Evolutionary conservation across 2,797 vertebrate species (phyloP), one percentile per base, ranked within the genome.

Genomic region (Prionace glauca): DNA sequence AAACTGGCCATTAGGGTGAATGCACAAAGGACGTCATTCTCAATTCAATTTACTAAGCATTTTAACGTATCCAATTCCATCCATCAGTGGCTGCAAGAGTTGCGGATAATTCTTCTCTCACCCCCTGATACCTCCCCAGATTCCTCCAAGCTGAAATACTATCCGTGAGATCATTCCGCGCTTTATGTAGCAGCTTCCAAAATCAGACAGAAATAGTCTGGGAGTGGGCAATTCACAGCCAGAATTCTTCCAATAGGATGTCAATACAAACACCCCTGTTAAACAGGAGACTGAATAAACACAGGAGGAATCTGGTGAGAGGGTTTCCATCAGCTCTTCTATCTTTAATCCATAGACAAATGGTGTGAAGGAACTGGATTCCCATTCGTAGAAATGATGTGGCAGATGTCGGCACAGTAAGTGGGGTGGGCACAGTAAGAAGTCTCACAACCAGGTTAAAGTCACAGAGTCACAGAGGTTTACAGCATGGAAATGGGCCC

Each of bases 1-100:
- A 92, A 92, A 92, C 90, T 92, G 90, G n/a, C 41, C 90, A 92
- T 92, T 92, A 69, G 5, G 69, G 24, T 24, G 4, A 71, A 72
- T 56, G 29, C 26, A 72, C 69, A 94, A 74, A 50, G 22, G 36
- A 32, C 93, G 74, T 94, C 36, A 72, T 72, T 94, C 93, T 74
- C 93, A 94, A 94, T 72, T 72, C 45, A 56, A 74, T 74, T 71
- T 71, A 94, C 69, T 94, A 41, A 72, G 9, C 12, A 24, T 94
- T 94, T 50, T 0, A 26, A 11, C n/a, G 22, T 26, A 12, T 90
- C 87, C 8, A 24, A 56, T 62, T n/a, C 67, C 69, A 94, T 45
- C 45, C 45, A 50, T 71, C 41, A 14, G 41, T 94, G 26, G 10
- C 29, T 74, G 36, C 69, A 72, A 41, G 16, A 32, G 45, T 7